Evolutionary conservation across 2,113 vertebrate species (phyloP).

Genomic region (Isurus oxyrinchus): DNA sequence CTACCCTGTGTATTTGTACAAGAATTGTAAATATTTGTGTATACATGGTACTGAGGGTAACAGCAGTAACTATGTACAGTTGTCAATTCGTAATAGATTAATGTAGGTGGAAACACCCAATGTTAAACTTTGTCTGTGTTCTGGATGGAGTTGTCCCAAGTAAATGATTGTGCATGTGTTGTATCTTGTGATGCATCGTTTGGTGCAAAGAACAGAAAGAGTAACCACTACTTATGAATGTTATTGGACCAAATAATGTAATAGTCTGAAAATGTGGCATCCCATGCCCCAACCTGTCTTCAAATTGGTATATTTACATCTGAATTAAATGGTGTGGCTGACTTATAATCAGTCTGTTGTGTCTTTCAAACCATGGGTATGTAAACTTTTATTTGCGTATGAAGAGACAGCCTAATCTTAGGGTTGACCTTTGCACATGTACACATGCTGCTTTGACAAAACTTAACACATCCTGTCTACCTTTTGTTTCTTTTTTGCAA

Average conservation of each 20-base stretch:
- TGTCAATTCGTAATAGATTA: slow-evolving; percentile 49
- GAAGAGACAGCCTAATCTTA: not conserved
- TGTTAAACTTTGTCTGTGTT: slow-evolving; percentile 58
- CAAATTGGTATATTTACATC: slow-evolving; percentile 41
- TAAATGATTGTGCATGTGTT: slow-evolving; percentile 87
- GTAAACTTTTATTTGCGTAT: not conserved
- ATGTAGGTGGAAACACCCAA: slow-evolving; percentile 10
- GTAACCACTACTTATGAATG: slow-evolving; percentile 65
- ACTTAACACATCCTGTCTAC: not conserved
- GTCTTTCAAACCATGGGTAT: not conserved
- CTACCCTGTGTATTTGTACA: slow-evolving; percentile 56
- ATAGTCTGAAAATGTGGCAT: slow-evolving; percentile 62
- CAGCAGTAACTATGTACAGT: slow-evolving; percentile 67
- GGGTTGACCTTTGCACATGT: not conserved
- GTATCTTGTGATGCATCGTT: slow-evolving; percentile 63
- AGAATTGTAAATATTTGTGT: slow-evolving; percentile 77
- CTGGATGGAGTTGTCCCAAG: slow-evolving; percentile 60
- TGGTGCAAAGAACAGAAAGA: slow-evolving; percentile 59
- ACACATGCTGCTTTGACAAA: not conserved
- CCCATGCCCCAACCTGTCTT: slow-evolving; percentile 64
- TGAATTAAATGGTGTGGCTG: slow-evolving; percentile 29
- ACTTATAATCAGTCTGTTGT: not conserved
- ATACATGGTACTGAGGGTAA: slow-evolving; percentile 83
- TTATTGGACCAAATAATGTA: slow-evolving; percentile 84
- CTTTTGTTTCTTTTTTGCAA: not conserved